Conservation (phyloP, 2,888 invertebrate species). For the Trichopria drosophilae region DNA sequence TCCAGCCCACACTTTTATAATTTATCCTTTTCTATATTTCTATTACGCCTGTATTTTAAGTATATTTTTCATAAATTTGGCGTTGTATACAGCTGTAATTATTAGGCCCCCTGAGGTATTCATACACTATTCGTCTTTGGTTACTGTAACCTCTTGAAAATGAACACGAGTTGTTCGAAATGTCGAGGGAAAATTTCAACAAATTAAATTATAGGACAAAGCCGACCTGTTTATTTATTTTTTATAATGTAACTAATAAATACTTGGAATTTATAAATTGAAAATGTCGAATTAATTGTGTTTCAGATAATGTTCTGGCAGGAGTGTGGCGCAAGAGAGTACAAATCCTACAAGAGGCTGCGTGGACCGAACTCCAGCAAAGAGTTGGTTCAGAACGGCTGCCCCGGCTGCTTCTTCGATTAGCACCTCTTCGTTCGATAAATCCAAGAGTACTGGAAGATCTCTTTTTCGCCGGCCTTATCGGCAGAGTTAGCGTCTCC, state of each 20-base stretch:
- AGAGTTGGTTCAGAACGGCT: conserved; percentile 63
- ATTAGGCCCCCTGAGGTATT: too few relatives aligned
- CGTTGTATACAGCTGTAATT: too few relatives aligned
- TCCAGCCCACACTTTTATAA: too few relatives aligned
- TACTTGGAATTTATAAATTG: background rate
- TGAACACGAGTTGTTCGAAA: too few relatives aligned
- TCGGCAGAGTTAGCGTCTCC: conserved; percentile 92
- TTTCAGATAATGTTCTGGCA: conserved; percentile 52
- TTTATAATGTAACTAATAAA: background rate
- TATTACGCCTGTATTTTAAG: too few relatives aligned
- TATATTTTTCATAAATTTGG: too few relatives aligned
- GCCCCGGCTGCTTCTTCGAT: conserved; percentile 68
- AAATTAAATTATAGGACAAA: too few relatives aligned
- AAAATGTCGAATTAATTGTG: conserved; percentile 1
- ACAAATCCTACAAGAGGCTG: conserved; percentile 61
- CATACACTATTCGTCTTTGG: too few relatives aligned
- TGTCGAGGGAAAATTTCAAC: too few relatives aligned
- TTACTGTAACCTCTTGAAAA: too few relatives aligned
- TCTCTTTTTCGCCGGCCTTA: conserved; percentile 87
- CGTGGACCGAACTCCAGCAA: conserved; percentile 60
- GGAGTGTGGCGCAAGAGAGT: conserved; percentile 59
- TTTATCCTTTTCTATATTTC: too few relatives aligned
- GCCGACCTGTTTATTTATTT: background rate
- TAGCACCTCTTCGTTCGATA: conserved; percentile 74
- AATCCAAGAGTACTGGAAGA: conserved; percentile 82